A percentile compares a stretch with the other conserved stretches of the same genome.
phyloP scores from a whole-genome alignment of 2,888 invertebrate genomes.

The Microctonus aethiopoides region DNA sequence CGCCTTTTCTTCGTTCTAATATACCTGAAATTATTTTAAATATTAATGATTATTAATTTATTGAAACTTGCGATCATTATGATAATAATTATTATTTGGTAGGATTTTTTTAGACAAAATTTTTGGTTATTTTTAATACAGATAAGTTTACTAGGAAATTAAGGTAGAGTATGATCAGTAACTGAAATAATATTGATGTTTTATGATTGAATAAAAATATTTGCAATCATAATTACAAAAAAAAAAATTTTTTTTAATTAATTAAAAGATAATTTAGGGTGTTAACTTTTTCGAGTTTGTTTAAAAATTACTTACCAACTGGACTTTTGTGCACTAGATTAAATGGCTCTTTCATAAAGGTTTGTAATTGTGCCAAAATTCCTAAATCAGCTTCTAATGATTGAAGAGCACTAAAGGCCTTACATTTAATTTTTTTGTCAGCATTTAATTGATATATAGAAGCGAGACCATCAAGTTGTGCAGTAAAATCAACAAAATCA shows the following conservation, averaged over 20 bases:
- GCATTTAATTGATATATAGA: slow-evolving; percentile 94
- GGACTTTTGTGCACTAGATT: slow-evolving; percentile 88
- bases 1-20: slow-evolving; percentile 62
- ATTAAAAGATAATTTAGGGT: no score
- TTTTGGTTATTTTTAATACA: no score
- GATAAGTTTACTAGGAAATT: no score
- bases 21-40: slow-evolving; percentile 66
- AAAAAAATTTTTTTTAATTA: no score
- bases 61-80: no score
- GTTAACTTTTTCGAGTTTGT: no score
- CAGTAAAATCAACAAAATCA: slow-evolving; percentile 91
- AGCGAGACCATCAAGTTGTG: slow-evolving; percentile 90
- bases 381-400: slow-evolving; percentile 91
- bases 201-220: no score
- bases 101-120: no score
- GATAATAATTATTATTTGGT: no score
- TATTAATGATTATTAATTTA: neutral
- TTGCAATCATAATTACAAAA: no score
- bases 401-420: slow-evolving; percentile 92
- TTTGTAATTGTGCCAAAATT: slow-evolving; percentile 82
- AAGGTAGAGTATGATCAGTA: no score
- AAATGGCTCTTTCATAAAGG: slow-evolving; percentile 77
- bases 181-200: no score
- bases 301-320: slow-evolving; percentile 78
- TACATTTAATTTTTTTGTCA: slow-evolving; percentile 93